These are phyloP conservation scores for Eulemur rubriventer DNA, from an alignment of 2,797 vertebrate species.

Conservation along the genomic window DNA sequence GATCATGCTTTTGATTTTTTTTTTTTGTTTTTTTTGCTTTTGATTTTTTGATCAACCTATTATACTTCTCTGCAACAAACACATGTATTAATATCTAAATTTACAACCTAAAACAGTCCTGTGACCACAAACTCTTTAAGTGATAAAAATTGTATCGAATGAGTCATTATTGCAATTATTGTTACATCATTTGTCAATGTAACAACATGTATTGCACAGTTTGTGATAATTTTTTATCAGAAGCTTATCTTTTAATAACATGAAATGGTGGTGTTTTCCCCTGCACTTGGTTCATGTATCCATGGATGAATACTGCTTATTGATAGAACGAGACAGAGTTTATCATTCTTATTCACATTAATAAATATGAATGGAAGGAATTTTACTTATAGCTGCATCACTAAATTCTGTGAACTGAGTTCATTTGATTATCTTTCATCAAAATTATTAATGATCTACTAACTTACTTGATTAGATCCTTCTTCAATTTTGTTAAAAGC, in stretches of 20 bases:
- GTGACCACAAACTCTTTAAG: background rate
- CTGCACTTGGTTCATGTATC: background rate
- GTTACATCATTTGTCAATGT: background rate
- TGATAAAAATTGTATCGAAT: background rate
- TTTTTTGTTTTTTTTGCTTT: too few species aligned
- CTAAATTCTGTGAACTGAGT: background rate
- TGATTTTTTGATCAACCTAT: background rate
- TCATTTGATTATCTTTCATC: background rate
- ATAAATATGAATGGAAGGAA: background rate
- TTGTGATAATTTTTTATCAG: background rate
- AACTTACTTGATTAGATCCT: background rate
- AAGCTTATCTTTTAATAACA: background rate
- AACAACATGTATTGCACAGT: background rate
- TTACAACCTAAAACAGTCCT: slow-evolving; percentile 4
- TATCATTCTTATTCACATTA: background rate
- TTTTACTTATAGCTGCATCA: background rate
- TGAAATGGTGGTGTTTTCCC: background rate
- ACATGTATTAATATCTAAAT: background rate
- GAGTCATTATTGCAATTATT: background rate
- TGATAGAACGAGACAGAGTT: background rate
- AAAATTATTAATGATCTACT: background rate
- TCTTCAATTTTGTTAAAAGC: slow-evolving; percentile 20
- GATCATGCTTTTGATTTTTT: slow-evolving; percentile 18
- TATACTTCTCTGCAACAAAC: background rate
- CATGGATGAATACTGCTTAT: background rate